Evolutionary conservation across 2,888 invertebrate species (phyloP), one percentile per base, ranked within the genome.

Genomic region (Acleris holmiana): DNA sequence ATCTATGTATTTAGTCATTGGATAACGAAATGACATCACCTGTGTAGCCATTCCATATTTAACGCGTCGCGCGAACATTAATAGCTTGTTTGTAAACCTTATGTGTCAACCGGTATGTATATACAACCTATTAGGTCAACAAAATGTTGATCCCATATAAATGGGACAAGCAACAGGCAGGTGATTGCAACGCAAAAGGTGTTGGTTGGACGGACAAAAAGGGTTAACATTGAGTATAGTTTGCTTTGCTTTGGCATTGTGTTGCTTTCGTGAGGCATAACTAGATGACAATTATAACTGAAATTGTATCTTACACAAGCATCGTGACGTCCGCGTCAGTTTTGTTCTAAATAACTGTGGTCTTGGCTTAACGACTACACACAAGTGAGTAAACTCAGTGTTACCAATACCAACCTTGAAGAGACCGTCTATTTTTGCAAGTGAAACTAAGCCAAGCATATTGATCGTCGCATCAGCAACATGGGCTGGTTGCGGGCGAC

Each of bases 401-500:
- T 21, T 41, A 55, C 56, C 41, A 66, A 66, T 61, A 57, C 59
- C 64, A 74, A 69, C 75, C 76, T 76, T 76, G 75, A 71, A 68
- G 67, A 46, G n/a, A 69, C 68, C 69, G 70, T 70, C 21, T 77
- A 72, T 71, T 59, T 67, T 74, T 68, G 74, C 75, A 70, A 71
- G 71, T 71, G 67, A 69, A 70, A 66, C 70, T 55, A 71, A 71
- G 64, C 69, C 69, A 59, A 55, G 55, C 60, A 61, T 56, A 66
- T 66, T 57, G 66, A 66, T 66, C 66, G 61, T 56, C 23, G 40
- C 61, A 53, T 66, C 66, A 56, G 41, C 8, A 29, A 55, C 48
- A 49, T 76, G 80, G 78, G 77, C 68, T 73, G 73, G 74, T 75
- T 67, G 75, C 72, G 67, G 74, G 74, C 75, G 86, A 80, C 89